phyloP scores from a whole-genome alignment of 2,888 invertebrate species.

The Chrysina gloriosa region DNA sequence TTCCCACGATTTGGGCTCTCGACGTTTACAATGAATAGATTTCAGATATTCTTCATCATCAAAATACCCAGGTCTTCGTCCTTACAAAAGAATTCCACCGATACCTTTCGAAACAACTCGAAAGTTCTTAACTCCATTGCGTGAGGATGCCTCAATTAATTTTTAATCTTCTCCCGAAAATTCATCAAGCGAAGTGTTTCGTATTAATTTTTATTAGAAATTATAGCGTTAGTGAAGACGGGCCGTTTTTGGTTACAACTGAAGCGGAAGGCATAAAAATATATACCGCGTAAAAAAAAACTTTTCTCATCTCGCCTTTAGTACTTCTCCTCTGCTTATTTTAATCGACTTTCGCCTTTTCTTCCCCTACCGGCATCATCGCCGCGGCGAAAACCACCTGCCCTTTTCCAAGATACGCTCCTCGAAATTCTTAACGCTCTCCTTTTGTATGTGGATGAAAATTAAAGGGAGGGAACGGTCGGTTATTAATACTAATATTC shows the following conservation, averaged over 20 bases:
- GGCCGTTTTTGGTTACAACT: neutral
- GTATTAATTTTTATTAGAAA: slow-evolving; percentile 21
- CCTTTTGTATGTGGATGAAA: neutral
- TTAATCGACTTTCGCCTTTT: slow-evolving; percentile 19
- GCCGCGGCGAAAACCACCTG: slow-evolving; percentile 3
- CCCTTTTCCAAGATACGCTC: slow-evolving; percentile 3
- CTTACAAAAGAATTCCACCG: too few relatives aligned
- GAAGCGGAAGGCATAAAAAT: neutral
- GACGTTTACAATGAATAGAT: too few relatives aligned
- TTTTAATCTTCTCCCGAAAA: slow-evolving; percentile 15
- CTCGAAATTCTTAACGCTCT: slow-evolving; percentile 10
- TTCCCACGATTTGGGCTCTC: too few relatives aligned
- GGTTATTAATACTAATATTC: slow-evolving; percentile 21
- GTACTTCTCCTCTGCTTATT: slow-evolving; percentile 5
- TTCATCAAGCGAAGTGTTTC: neutral
- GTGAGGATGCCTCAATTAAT: too few relatives aligned
- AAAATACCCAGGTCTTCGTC: too few relatives aligned
- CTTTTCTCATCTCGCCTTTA: slow-evolving; percentile 20
- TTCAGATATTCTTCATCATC: too few relatives aligned
- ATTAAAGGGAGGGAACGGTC: slow-evolving; percentile 10
- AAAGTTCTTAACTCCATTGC: too few relatives aligned
- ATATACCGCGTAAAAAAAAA: slow-evolving; percentile 1
- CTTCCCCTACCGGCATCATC: neutral
- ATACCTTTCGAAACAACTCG: too few relatives aligned
- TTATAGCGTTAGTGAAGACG: neutral